Percentiles rank a stretch among this genome's conserved stretches.
These are phyloP conservation scores for Ianthella basta DNA, from an alignment of 37 sponge, comb jelly and placozoan species.

Conservation along the genomic window DNA sequence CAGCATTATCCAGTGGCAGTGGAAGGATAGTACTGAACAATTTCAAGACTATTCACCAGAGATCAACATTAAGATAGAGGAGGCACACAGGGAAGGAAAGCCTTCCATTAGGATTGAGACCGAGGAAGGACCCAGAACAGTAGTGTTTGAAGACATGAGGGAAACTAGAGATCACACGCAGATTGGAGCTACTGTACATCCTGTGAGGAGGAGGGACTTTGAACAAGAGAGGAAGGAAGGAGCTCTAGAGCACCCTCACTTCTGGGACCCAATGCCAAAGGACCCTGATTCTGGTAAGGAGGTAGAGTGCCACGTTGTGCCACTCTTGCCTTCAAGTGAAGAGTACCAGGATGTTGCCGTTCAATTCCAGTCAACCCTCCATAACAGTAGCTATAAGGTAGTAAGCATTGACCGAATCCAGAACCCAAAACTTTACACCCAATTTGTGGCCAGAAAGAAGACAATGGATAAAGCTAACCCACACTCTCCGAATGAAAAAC, in stretches of 20 bases:
- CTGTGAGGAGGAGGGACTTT: background rate
- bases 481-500: conserved; percentile 2
- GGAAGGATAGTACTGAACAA: background rate
- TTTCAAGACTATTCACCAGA: background rate
- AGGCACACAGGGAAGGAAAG: background rate
- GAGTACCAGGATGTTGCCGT: conserved; percentile 1
- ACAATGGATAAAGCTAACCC: conserved; percentile 31
- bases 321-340: background rate
- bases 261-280: conserved; percentile 9
- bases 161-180: background rate
- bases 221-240: background rate
- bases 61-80: background rate
- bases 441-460: conserved; percentile 28
- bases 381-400: background rate
- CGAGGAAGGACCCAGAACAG: background rate
- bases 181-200: background rate
- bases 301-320: background rate
- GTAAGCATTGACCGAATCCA: conserved; percentile 34
- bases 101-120: background rate
- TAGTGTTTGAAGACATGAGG: background rate
- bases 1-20: background rate
- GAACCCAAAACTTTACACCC: conserved; percentile 20
- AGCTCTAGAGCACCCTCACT: background rate
- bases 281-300: background rate
- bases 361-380: background rate